These are phyloP conservation scores for Lithobates sylvaticus DNA, from an alignment of 2,797 vertebrate species.

Conservation along the genomic window DNA sequence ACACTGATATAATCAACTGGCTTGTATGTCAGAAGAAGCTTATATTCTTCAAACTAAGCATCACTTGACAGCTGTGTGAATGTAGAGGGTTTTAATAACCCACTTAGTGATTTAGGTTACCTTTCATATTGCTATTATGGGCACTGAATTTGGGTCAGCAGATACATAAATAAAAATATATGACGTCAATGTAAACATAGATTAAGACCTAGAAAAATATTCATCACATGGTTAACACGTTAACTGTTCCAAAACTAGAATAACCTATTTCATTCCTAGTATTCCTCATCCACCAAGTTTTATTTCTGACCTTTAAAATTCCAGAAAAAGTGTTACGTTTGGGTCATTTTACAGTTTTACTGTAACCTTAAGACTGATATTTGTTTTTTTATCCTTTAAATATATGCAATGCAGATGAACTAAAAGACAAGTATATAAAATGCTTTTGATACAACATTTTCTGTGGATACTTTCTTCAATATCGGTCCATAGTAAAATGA, in stretches of 20 bases:
- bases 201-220: neutral
- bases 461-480: no score
- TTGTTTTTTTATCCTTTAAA: neutral
- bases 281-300: neutral
- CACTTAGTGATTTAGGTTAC: neutral
- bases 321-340: neutral
- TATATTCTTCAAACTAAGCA: neutral
- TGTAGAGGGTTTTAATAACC: slow-evolving; percentile 5
- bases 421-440: no score
- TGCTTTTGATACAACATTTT: no score
- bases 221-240: neutral
- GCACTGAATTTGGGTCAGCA: slow-evolving; percentile 6
- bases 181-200: neutral
- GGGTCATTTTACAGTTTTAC: no score
- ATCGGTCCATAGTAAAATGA: no score
- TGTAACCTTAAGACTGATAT: neutral
- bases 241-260: neutral
- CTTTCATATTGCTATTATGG: slow-evolving; percentile 7
- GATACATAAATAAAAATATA: slow-evolving; percentile 22
- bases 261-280: neutral
- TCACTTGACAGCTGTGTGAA: neutral
- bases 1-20: neutral
- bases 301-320: neutral
- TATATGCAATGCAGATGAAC: no score
- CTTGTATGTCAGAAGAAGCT: neutral